Base-by-base conservation (phyloP, 2,888 invertebrate genomes). In the Stenoptilia bipunctidactyla region DNA sequence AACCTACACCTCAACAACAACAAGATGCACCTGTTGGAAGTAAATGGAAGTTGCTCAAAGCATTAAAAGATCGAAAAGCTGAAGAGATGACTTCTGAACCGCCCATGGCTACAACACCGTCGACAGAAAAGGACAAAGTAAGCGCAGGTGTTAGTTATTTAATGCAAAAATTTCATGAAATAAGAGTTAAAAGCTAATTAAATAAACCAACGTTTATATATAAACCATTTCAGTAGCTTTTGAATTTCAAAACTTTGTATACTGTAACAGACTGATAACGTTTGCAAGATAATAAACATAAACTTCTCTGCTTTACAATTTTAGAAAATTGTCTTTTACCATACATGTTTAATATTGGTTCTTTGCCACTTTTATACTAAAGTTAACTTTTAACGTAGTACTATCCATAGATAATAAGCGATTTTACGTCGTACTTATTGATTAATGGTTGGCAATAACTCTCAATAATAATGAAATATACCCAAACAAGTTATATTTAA, bases 1-100 rank as follows among this genome's bases (percentile, higher is more conserved):
- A 71, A 34, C 64, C 66, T 35, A 66, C 66, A 2, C 82, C 71
- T 1, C 34, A 27, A 13, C 15, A 53, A 4, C 83, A 75, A 42
- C 85, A 83, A 46, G 85, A 83, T 33, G 86, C 86, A 27, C 42
- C 42, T 13, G 86, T 90, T 39, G 91, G 93, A 6, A 94, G 94
- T 61, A 94, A 94, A 67, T 96, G 96, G 96, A 95, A 95, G 66
- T 85, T 96, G 35, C 73, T 96, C 1, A 96, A 95, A 72, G 94
- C 95, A 1, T 71, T 96, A 15, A 95, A 95, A 64, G 95, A 96
- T 57, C 87, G 92, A 45, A 95, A 96, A 76, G 93, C 94, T 2
- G 95, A 95, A 68, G 94, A 95, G 56, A 92, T 90, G 66, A 90
- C 90, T 55, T 87, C 88, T 45, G 91, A 89, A 43, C 89, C 90